phyloP scores from a whole-genome alignment of 2,888 invertebrate genomes.

The Diloba caeruleocephala region DNA sequence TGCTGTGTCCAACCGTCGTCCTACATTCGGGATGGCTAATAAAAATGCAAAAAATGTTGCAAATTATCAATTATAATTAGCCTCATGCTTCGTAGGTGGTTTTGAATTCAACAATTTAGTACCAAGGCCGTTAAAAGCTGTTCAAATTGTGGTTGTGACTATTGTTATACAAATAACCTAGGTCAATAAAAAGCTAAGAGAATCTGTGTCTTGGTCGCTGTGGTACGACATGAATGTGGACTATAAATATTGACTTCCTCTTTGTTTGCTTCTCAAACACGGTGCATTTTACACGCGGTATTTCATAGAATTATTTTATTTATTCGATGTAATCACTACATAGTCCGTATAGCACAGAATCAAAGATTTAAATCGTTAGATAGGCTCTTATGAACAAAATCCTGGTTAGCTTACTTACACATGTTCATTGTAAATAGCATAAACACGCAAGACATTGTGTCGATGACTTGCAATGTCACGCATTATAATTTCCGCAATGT shows the following conservation, averaged over 20 bases:
- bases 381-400: too few species aligned
- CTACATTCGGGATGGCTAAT: conserved; percentile 81
- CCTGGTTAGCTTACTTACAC: too few species aligned
- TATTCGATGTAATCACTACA: conserved; percentile 33
- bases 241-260: conserved; percentile 53
- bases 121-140: conserved; percentile 21
- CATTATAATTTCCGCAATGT: too few species aligned
- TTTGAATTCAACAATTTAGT: conserved; percentile 36
- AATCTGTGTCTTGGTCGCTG: conserved; percentile 37
- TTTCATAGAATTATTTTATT: conserved; percentile 41
- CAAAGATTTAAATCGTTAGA: conserved; percentile 30
- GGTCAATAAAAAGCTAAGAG: conserved; percentile 43
- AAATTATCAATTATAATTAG: conserved; percentile 86
- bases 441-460: too few species aligned
- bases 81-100: conserved; percentile 54
- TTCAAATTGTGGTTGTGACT: conserved; percentile 19
- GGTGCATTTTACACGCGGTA: conserved; percentile 42
- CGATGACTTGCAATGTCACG: too few species aligned
- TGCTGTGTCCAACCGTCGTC: conserved; percentile 74
- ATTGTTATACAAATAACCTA: conserved; percentile 34
- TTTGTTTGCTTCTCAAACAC: conserved; percentile 45
- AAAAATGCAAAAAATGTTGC: conserved; percentile 83
- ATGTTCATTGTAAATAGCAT: too few species aligned
- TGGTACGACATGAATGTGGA: conserved; percentile 50
- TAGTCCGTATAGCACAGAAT: conserved; percentile 5